phyloP scores from a whole-genome alignment of 2,888 invertebrate species.

The Scaptomyza flava region DNA sequence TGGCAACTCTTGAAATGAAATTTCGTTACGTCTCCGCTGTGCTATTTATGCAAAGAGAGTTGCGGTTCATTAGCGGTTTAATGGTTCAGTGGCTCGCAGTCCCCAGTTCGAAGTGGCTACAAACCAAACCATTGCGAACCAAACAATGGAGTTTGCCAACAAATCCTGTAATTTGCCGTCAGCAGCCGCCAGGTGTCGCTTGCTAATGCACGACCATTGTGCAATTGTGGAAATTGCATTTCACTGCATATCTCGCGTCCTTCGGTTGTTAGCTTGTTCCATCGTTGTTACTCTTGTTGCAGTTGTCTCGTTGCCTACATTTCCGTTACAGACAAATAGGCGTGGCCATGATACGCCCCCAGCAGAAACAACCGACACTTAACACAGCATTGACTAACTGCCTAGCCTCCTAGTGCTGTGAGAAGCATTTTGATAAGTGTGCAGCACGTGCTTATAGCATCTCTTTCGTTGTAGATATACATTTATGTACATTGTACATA shows the following conservation, averaged over 20 bases:
- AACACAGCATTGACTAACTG: slow-evolving; percentile 3
- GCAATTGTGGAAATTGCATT: slow-evolving; percentile 54
- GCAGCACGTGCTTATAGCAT: slow-evolving; percentile 24
- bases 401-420: not conserved
- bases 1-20: slow-evolving; percentile 7
- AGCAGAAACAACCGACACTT: slow-evolving; percentile 25
- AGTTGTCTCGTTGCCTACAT: slow-evolving; percentile 56
- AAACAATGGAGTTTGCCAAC: slow-evolving; percentile 35
- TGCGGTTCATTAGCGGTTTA: slow-evolving; percentile 55
- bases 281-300: slow-evolving; percentile 39
- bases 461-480: not conserved
- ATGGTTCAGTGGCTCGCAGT: slow-evolving; percentile 26
- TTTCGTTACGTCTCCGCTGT: not conserved
- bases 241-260: slow-evolving; percentile 28
- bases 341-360: slow-evolving; percentile 43
- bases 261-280: slow-evolving; percentile 9
- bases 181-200: slow-evolving; percentile 65
- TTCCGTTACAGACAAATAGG: slow-evolving; percentile 70
- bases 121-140: not conserved
- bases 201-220: slow-evolving; percentile 51
- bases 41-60: slow-evolving; percentile 32
- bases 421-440: slow-evolving; percentile 25
- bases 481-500: too few relatives aligned
- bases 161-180: slow-evolving; percentile 52
- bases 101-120: not conserved